Conservation (phyloP, 2,113 vertebrate genomes). For the Hypanus sabinus region DNA sequence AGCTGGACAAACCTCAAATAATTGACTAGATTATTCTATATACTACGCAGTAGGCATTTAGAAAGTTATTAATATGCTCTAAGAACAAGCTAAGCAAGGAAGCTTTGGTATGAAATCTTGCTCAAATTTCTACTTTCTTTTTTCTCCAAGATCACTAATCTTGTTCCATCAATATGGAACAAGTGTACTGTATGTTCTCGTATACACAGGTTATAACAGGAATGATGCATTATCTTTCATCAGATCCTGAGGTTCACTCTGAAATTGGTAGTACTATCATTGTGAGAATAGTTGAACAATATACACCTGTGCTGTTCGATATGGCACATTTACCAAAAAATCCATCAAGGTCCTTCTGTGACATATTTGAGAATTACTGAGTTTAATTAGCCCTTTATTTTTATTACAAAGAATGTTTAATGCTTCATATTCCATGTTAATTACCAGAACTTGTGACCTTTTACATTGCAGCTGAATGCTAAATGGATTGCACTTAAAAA, state of each 20-base stretch:
- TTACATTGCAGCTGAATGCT: background rate
- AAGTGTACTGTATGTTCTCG: background rate
- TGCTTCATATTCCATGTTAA: constrained; percentile 16
- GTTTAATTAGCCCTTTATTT: constrained; percentile 9
- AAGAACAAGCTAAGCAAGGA: background rate
- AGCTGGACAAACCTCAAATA: background rate
- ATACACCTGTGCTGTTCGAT: background rate
- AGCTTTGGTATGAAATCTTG: background rate
- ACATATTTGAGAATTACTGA: background rate
- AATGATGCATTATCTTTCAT: background rate
- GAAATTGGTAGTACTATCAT: background rate
- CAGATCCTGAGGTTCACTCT: background rate
- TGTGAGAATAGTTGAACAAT: background rate
- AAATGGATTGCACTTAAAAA: constrained; percentile 10
- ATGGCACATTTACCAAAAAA: background rate
- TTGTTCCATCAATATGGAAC: background rate
- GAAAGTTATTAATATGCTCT: background rate
- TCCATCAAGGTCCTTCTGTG: background rate
- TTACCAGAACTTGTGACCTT: constrained; percentile 10
- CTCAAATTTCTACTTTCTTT: background rate
- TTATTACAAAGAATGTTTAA: constrained; percentile 9
- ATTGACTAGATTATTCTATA: background rate
- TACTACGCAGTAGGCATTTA: background rate
- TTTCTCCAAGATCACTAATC: background rate
- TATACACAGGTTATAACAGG: background rate